These are phyloP conservation scores for Eutrigla gurnardus DNA, from an alignment of 2,797 vertebrate genomes.

Conservation along the genomic window DNA sequence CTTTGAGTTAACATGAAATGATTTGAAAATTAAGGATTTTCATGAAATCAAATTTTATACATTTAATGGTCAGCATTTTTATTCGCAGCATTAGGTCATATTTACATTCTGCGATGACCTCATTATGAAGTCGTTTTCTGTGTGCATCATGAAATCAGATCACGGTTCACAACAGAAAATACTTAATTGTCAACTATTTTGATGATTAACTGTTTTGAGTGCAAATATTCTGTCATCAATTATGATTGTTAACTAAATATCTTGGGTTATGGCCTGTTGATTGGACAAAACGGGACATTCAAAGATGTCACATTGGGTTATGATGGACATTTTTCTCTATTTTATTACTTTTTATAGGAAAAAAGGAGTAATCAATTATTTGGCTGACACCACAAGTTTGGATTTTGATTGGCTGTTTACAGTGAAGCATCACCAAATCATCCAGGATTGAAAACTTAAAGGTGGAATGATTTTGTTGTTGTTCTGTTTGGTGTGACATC, in stretches of 20 bases:
- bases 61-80: not conserved
- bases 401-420: not conserved
- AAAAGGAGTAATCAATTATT: not conserved
- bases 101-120: not conserved
- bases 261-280: not conserved
- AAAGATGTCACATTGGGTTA: not conserved
- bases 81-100: too few species aligned
- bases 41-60: not conserved
- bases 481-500: too few species aligned
- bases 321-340: not conserved
- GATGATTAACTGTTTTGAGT: not conserved
- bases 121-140: not conserved
- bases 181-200: not conserved
- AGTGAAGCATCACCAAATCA: not conserved
- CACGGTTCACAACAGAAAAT: not conserved
- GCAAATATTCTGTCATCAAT: not conserved
- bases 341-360: not conserved
- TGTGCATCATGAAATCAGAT: not conserved
- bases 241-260: not conserved
- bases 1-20: not conserved
- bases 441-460: not conserved
- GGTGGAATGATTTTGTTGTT: too few species aligned
- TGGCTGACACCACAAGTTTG: not conserved
- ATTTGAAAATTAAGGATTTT: not conserved
- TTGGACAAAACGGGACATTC: not conserved